Base-by-base conservation (phyloP, 1,140 invertebrate species). In the Cyclina sinensis region DNA sequence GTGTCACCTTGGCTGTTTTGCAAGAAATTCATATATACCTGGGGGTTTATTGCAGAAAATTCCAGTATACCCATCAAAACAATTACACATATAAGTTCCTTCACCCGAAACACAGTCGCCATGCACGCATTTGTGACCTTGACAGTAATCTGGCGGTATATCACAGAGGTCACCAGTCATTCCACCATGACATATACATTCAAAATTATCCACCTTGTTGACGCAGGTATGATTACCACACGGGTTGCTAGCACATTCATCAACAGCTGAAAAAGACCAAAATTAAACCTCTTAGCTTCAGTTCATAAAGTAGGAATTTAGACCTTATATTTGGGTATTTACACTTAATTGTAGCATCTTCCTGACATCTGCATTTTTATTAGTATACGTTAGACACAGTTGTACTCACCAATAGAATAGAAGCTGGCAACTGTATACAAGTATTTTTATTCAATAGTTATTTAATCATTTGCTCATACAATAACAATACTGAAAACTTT, bases 151-250 rank as follows among this genome's bases (percentile, higher is more conserved):
- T 18, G 37, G 80, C 0, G 51, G 51, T 24, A 65, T 35, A 18
- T 65, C 51, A 83, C 80, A 83, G 4, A 59, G 24, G 18, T 35
- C 37, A 12, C 80, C 80, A 21, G 80, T 24, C 35, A 65, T 43
- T 24, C 59, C 80, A 12, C 46, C 37, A 21, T 37, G 12, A 35
- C 80, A 83, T n/a, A 65, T 37, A 37, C 80, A 83, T 12, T 30
- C 30, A 32, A 59, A 83, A 5, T 51, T 43, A n/a, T 57, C 32
- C 7, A 65, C 59, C 57, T 35, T 37, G 80, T 68, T 83, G 35
- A 83, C 37, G 46, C 80, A 83, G 12, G 59, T 83, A 27, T 83
- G 80, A 46, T 62, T 30, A 16, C 80, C 80, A 83, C 80, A 83
- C 1, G 80, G 80, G 18, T 57, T 39, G 5, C 16, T 35, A 18